Base-by-base conservation (phyloP, 2,797 vertebrate species). In the Fistularia tabacaria region DNA sequence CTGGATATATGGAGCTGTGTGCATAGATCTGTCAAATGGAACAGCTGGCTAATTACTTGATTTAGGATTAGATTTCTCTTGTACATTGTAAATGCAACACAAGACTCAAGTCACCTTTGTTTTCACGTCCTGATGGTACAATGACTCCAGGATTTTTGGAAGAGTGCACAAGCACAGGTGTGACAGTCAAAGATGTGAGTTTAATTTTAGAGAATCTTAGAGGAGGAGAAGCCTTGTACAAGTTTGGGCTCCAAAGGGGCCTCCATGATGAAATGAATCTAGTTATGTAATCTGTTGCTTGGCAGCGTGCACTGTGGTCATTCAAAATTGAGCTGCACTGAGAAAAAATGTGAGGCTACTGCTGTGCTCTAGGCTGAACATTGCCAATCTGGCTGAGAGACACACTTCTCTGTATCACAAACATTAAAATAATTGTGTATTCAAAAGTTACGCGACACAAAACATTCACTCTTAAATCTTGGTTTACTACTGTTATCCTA, bases 251-350 rank as follows among this genome's bases (percentile, higher is more conserved):
- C 25, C 25, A 25, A 25, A 43, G 47, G 64, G 60, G 58, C 10
- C 44, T 62, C 49, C 1, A 7, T 46, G 60, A 69, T 73, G 77
- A 83, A 76, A 51, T 73, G 3, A 68, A 53, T 72, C 12, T 58
- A 6, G 53, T 80, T 71, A 67, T 39, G 56, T 70, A 80, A 84
- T 64, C 69, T 43, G 57, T 49, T 46, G 53, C 41, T 25, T 9
- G 58, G 56, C 62, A 56, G 46, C 46, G 39, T 25, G 14, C 55
- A 59, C 58, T 10, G 8, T 43, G 41, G 43, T 69, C 57, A 57
- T 66, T 62, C 54, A 57, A 50, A 69, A 46, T 52, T 36, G 1
- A 14, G 53, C 74, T 39, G 47, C 4, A 60, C 39, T 38, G 64
- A 68, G 59, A 68, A 13, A 38, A 41, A 25, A 53, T 15, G 38